Percentiles rank a stretch among this genome's conserved stretches.
phyloP scores from a whole-genome alignment of 2,113 vertebrate species.

The Microcebus murinus region DNA sequence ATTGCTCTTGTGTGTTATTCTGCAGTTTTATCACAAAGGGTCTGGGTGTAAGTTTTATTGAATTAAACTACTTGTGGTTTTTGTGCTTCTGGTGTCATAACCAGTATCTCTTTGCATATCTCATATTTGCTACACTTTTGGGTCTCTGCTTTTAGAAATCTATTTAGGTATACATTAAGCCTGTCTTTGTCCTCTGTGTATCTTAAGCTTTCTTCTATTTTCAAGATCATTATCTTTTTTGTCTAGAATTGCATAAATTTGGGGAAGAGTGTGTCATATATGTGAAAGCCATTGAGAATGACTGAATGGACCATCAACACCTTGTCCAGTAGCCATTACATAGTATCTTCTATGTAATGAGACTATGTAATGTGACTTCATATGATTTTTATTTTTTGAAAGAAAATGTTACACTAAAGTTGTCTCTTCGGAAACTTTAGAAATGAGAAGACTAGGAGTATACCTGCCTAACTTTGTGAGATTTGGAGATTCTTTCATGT shows the following conservation, averaged over 20 bases:
- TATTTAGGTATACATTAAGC: neutral
- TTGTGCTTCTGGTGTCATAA: neutral
- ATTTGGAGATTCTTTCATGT: neutral
- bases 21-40: neutral
- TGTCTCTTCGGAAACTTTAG: neutral
- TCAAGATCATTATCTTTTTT: neutral
- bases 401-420: neutral
- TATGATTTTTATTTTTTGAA: neutral
- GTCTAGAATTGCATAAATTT: neutral
- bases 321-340: too few species aligned
- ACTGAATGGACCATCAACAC: neutral
- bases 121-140: neutral
- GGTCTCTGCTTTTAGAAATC: neutral
- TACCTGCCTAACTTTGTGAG: neutral
- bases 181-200: neutral
- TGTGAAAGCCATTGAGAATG: neutral
- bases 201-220: neutral
- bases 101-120: neutral
- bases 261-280: neutral
- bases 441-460: neutral
- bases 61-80: neutral
- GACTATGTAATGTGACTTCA: neutral
- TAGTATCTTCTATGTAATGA: neutral
- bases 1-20: neutral
- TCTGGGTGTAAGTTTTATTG: neutral